These are phyloP conservation scores for Falco punctatus DNA, from an alignment of 2,113 vertebrate genomes.

Conservation along the genomic window DNA sequence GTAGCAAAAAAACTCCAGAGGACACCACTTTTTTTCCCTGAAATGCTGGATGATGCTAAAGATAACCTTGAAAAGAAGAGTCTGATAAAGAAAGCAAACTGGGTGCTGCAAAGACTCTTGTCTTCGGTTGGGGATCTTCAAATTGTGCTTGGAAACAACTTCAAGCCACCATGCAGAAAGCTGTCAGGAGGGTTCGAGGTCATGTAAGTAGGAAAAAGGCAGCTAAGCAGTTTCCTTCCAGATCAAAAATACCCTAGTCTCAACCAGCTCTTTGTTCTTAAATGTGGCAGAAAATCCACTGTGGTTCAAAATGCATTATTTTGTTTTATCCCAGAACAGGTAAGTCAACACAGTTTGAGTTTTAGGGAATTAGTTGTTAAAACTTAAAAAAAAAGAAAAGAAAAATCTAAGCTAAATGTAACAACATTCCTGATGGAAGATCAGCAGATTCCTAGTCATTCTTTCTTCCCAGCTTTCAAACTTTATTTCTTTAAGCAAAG, in stretches of 20 bases:
- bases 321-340: background rate
- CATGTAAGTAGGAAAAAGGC: background rate
- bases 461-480: background rate
- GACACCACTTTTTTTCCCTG: constrained; percentile 2
- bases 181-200: constrained; percentile 8
- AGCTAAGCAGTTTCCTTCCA: background rate
- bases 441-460: background rate
- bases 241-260: background rate
- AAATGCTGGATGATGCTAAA: constrained; percentile 29
- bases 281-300: background rate
- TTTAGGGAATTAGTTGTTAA: background rate
- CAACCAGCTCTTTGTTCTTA: background rate
- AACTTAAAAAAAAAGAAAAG: background rate
- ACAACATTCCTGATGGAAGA: background rate
- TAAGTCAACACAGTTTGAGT: background rate
- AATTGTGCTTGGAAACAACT: background rate
- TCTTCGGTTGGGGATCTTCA: background rate
- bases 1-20: background rate
- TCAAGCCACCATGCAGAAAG: background rate
- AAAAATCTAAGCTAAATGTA: background rate
- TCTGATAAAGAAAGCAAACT: constrained; percentile 31
- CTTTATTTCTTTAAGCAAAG: background rate
- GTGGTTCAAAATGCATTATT: background rate
- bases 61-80: constrained; percentile 35
- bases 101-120: background rate